Percentiles rank a stretch among this genome's conserved stretches.
Conservation (phyloP, 2,113 vertebrate species). For the Sceloporus tristichus region DNA sequence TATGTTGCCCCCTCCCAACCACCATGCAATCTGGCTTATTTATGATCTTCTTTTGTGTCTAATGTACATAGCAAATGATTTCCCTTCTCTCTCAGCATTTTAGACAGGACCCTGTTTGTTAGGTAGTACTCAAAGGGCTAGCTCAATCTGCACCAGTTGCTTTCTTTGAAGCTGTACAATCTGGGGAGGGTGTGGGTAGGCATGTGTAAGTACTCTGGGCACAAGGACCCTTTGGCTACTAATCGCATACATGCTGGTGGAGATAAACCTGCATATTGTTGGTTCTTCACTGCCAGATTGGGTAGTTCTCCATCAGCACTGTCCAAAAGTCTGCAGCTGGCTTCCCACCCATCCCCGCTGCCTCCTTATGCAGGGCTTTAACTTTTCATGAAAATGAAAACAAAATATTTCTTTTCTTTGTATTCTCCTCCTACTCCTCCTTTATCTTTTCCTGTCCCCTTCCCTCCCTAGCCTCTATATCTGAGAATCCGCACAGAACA, state of each 20-base stretch:
- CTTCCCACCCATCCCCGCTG: conserved; percentile 68
- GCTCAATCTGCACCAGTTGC: conserved; percentile 61
- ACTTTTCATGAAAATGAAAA: not conserved
- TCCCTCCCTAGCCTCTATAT: conserved; percentile 63
- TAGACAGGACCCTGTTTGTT: conserved; percentile 55
- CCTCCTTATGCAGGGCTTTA: conserved; percentile 68
- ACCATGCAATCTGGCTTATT: conserved; percentile 59
- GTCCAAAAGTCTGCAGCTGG: conserved; percentile 69
- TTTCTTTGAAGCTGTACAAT: conserved; percentile 66
- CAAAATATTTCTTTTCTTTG: conserved; percentile 34
- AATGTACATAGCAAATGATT: conserved; percentile 61
- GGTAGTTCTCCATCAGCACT: conserved; percentile 31
- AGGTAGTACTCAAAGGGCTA: conserved; percentile 78
- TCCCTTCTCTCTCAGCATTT: conserved; percentile 47
- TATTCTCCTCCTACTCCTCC: not conserved
- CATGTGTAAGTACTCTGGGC: conserved; percentile 27
- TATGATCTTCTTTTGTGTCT: conserved; percentile 56
- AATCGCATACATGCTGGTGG: conserved; percentile 49
- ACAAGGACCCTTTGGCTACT: conserved; percentile 71
- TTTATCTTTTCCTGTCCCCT: not conserved
- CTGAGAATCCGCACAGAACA: conserved; percentile 58
- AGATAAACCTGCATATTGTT: conserved; percentile 70
- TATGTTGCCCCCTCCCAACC: conserved; percentile 52
- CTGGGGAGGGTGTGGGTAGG: not conserved
- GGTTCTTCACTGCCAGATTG: conserved; percentile 66